A percentile compares a stretch with the other conserved stretches of the same genome.
Conservation (phyloP, 2,888 invertebrate genomes). For the Ophion obscuratus region DNA sequence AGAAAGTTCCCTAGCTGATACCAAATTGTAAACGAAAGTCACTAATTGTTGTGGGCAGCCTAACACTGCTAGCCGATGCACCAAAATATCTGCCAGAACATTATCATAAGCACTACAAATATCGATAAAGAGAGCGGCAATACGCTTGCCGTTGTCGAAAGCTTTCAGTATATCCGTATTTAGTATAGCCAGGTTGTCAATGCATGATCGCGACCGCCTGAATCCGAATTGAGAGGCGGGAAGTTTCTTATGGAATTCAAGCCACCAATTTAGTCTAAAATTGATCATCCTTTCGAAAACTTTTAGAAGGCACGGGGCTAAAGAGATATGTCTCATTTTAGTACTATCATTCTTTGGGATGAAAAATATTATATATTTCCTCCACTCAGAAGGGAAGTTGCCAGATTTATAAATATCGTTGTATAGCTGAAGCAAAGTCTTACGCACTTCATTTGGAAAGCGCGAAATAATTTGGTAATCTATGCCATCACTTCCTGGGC, state of each 20-base stretch:
- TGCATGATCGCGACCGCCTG: background rate
- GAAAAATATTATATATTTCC: constrained; percentile 17
- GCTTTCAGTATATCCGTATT: background rate
- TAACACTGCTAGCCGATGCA: background rate
- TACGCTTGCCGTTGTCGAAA: background rate
- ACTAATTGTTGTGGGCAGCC: background rate
- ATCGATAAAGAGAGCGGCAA: constrained; percentile 18
- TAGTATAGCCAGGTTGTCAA: background rate
- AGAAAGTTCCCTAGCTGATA: background rate
- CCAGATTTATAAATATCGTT: constrained; percentile 15
- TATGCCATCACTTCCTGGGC: constrained; percentile 44
- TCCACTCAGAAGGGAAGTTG: constrained; percentile 22
- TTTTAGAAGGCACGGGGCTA: constrained; percentile 46
- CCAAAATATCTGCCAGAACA: constrained; percentile 5
- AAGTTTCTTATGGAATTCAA: constrained; percentile 33
- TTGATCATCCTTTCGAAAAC: constrained; percentile 40
- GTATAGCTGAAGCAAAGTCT: constrained; percentile 18
- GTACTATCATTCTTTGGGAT: constrained; percentile 31
- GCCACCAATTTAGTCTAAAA: constrained; percentile 37
- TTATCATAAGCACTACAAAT: constrained; percentile 20
- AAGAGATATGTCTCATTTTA: constrained; percentile 47
- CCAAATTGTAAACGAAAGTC: background rate
- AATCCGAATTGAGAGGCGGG: constrained; percentile 22
- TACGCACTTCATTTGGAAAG: background rate
- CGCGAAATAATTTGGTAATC: constrained; percentile 34